Conservation (phyloP, 2,113 vertebrate species). For the Empidonax traillii region DNA sequence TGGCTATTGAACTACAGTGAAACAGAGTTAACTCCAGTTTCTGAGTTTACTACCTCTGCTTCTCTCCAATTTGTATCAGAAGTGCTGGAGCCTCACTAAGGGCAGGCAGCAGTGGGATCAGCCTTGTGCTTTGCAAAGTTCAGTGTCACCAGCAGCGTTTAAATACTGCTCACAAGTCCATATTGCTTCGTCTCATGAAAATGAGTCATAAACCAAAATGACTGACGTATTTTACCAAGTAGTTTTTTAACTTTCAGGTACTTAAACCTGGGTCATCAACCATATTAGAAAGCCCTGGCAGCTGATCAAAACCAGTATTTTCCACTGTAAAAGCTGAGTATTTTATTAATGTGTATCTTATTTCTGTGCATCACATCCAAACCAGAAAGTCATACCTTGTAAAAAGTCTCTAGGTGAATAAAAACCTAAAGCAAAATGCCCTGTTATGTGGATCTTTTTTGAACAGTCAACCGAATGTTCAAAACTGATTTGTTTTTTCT, state of each 20-base stretch:
- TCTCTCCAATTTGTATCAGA: background rate
- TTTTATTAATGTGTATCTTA: constrained; percentile 19
- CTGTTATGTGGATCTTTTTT: background rate
- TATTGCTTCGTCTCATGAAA: constrained; percentile 26
- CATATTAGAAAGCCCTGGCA: constrained; percentile 48
- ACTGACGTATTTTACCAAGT: constrained; percentile 44
- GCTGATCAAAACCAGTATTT: constrained; percentile 41
- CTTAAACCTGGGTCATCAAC: constrained; percentile 59
- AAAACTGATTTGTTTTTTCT: background rate
- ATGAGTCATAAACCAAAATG: constrained; percentile 3
- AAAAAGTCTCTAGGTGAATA: background rate
- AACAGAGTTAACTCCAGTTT: background rate
- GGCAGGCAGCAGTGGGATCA: background rate
- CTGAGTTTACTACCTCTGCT: background rate
- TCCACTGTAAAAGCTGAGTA: constrained; percentile 29
- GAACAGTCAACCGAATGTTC: background rate
- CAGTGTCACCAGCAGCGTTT: background rate
- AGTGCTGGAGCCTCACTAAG: background rate
- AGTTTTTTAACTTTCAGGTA: constrained; percentile 45
- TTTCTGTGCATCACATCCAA: background rate
- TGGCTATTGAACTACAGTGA: background rate
- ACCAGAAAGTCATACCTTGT: background rate
- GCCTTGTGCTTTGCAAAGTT: background rate
- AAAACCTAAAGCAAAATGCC: background rate
- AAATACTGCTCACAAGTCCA: background rate